These are phyloP conservation scores for Papilio gigon DNA, from an alignment of 2,888 invertebrate genomes.

Conservation along the genomic window DNA sequence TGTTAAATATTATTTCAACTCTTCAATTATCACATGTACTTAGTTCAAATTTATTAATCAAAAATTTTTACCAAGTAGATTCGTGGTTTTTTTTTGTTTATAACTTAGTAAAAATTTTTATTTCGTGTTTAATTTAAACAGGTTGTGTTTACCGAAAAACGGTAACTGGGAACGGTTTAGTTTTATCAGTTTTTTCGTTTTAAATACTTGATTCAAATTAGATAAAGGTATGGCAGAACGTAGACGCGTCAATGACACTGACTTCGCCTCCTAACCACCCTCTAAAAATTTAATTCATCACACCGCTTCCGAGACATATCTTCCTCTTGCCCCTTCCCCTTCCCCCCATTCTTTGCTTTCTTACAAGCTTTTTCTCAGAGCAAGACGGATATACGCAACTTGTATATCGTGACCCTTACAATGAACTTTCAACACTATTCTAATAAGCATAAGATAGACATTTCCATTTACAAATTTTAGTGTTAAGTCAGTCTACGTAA, in stretches of 20 bases:
- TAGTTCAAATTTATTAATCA: conserved; percentile 24
- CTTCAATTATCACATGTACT: conserved; percentile 27
- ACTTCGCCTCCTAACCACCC: conserved; percentile 72
- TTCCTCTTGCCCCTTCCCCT: conserved; percentile 76
- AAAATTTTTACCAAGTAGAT: conserved; percentile 8
- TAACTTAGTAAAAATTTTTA: not conserved
- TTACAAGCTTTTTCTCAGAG: conserved; percentile 79
- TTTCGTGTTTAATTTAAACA: not conserved
- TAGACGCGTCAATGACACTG: conserved; percentile 74
- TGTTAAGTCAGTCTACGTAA: conserved; percentile 55
- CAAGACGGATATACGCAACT: conserved; percentile 59
- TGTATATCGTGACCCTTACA: conserved; percentile 54
- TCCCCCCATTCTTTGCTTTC: conserved; percentile 80
- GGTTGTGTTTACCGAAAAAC: conserved; percentile 7
- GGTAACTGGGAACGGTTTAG: not conserved
- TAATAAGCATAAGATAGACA: rapidly evolving
- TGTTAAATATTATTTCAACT: conserved; percentile 23
- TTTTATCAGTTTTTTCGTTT: conserved; percentile 26
- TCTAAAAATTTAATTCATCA: conserved; percentile 83
- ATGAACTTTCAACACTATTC: conserved; percentile 46
- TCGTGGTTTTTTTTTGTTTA: not conserved
- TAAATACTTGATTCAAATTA: conserved; percentile 77
- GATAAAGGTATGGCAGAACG: conserved; percentile 72
- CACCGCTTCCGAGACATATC: conserved; percentile 78
- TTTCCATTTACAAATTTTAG: conserved; percentile 30